phyloP scores from a whole-genome alignment of 2,113 vertebrate genomes.

The Oncorhynchus mykiss region DNA sequence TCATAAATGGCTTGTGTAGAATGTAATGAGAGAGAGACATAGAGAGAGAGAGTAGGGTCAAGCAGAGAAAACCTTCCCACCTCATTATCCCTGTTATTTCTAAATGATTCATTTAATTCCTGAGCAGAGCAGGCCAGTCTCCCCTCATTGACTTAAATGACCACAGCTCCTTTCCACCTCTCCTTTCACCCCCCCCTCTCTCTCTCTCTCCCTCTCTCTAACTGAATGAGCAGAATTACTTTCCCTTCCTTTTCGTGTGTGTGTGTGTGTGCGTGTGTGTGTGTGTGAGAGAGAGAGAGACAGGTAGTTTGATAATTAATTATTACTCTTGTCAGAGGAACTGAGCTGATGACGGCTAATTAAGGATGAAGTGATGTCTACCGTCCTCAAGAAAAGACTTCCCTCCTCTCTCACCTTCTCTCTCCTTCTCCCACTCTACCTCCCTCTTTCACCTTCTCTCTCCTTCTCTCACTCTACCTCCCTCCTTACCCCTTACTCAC shows the following conservation, averaged over 20 bases:
- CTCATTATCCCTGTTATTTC: not conserved
- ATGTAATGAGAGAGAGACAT: not conserved
- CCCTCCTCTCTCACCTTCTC: too few species aligned
- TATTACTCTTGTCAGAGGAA: slow-evolving; percentile 65
- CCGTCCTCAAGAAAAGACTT: slow-evolving; percentile 17
- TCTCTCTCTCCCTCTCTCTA: too few species aligned
- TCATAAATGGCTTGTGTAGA: too few species aligned
- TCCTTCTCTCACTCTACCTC: not conserved
- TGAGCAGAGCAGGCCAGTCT: too few species aligned
- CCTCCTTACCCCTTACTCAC: not conserved
- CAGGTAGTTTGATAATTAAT: slow-evolving; percentile 67
- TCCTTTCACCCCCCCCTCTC: not conserved
- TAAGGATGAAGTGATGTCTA: slow-evolving; percentile 73
- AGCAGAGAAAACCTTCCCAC: not conserved
- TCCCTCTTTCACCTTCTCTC: not conserved
- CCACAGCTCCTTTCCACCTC: not conserved
- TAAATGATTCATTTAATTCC: not conserved
- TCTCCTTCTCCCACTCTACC: too few species aligned
- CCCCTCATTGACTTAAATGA: too few species aligned
- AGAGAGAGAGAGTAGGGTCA: not conserved
- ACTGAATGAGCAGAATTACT: not conserved
- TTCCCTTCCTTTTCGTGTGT: not conserved
- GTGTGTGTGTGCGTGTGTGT: not conserved
- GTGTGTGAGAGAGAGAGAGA: not conserved
- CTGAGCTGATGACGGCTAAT: slow-evolving; percentile 72